A percentile compares a stretch with the other conserved stretches of the same genome.
Conservation (phyloP, 2,113 vertebrate species). For the Calyptomena viridis region DNA sequence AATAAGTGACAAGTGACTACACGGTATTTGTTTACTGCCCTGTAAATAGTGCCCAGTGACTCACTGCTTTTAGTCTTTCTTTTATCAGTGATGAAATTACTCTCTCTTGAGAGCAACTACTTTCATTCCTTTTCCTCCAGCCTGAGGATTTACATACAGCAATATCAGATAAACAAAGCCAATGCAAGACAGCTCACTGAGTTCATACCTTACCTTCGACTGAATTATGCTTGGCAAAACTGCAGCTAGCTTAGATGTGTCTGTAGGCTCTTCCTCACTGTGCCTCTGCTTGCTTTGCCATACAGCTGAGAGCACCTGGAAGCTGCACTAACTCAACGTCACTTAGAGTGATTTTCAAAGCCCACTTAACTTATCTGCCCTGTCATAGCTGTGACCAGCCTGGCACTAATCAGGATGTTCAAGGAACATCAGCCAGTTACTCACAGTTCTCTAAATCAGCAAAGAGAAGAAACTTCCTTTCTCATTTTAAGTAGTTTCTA, state of each 20-base stretch:
- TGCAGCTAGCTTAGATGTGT: neutral
- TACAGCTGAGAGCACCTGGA: neutral
- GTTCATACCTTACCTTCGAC: neutral
- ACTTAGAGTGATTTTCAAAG: slow-evolving; percentile 25
- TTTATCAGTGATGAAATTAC: neutral
- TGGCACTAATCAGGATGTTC: neutral
- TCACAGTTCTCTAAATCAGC: neutral
- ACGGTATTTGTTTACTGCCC: neutral
- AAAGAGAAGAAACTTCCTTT: slow-evolving; percentile 12
- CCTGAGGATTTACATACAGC: neutral
- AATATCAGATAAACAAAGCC: neutral
- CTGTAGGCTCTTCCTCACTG: neutral
- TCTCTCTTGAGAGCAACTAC: neutral
- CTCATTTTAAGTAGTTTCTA: slow-evolving; percentile 51
- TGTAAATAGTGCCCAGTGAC: neutral
- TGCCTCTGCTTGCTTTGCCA: neutral
- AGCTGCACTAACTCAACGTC: neutral
- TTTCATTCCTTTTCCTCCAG: neutral
- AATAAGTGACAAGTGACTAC: neutral
- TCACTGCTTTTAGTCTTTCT: neutral
- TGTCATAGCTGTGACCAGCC: neutral
- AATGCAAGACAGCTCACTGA: neutral
- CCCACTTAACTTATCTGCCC: slow-evolving; percentile 1
- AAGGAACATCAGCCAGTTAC: slow-evolving; percentile 9
- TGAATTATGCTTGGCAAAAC: neutral